Percentiles rank a stretch among this genome's conserved stretches.
Evolutionary conservation across 2,113 vertebrate genomes (phyloP).

Genomic region (Cynopterus brachyotis): DNA sequence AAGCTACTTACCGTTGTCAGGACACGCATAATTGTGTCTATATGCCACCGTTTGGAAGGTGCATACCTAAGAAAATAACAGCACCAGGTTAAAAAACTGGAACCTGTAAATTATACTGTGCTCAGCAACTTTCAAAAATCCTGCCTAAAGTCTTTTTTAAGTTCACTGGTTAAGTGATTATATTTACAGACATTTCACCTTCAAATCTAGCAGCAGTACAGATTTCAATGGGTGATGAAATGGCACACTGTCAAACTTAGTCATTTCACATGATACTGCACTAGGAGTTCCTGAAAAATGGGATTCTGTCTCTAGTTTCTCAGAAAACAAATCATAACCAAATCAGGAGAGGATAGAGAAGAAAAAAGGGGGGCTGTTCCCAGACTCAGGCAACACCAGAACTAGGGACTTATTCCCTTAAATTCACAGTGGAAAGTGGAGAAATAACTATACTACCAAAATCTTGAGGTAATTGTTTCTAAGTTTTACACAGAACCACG

Average conservation of each 20-base stretch:
- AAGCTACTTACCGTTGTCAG: slow-evolving; percentile 92
- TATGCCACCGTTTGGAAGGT: slow-evolving; percentile 99
- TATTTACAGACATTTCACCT: slow-evolving; percentile 10
- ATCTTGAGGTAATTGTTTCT: background rate
- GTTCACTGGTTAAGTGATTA: background rate
- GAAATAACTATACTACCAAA: background rate
- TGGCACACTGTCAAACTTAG: background rate
- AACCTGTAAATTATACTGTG: slow-evolving; percentile 12
- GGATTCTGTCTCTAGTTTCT: background rate
- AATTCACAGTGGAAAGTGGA: slow-evolving; percentile 26
- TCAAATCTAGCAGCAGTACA: background rate
- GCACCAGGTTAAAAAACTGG: background rate
- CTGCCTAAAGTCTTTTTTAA: background rate
- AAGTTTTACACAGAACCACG: background rate
- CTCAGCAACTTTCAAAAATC: slow-evolving; percentile 6
- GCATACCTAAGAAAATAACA: slow-evolving; percentile 90
- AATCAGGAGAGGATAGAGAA: background rate
- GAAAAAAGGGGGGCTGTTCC: background rate
- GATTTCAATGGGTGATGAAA: slow-evolving; percentile 25
- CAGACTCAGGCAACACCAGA: background rate
- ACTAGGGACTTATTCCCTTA: background rate
- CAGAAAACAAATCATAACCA: slow-evolving; percentile 18
- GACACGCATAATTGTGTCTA: slow-evolving; percentile 99
- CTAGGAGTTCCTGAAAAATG: background rate
- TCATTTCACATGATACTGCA: background rate